phyloP scores from a whole-genome alignment of 2,113 vertebrate genomes.

The Mugil cephalus region DNA sequence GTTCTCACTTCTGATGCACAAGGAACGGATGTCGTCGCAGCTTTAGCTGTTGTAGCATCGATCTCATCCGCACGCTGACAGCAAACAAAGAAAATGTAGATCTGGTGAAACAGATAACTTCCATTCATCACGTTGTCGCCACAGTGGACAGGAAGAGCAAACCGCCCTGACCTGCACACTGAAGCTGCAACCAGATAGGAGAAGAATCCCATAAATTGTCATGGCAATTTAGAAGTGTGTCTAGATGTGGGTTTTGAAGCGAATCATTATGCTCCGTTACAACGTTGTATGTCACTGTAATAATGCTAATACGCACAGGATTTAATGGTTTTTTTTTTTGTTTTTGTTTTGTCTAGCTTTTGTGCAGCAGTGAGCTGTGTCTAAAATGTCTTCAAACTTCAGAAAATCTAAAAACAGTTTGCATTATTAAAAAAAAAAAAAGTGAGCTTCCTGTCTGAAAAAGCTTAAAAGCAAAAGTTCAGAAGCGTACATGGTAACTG shows the following conservation, averaged over 20 bases:
- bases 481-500: no score
- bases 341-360: background rate
- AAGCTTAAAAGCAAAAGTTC: slow-evolving; percentile 18
- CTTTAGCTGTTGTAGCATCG: slow-evolving; percentile 2
- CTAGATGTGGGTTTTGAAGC: background rate
- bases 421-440: background rate
- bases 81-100: background rate
- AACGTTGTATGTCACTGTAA: slow-evolving; percentile 5
- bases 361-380: background rate
- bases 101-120: slow-evolving; percentile 10
- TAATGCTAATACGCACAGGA: slow-evolving; percentile 4
- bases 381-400: slow-evolving; percentile 6
- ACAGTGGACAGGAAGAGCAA: background rate
- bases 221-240: background rate
- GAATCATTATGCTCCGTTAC: background rate
- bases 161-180: background rate
- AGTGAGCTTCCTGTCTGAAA: slow-evolving; percentile 26
- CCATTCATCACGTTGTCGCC: background rate
- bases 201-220: background rate
- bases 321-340: no score
- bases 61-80: slow-evolving; percentile 1
- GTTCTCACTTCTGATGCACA: slow-evolving; percentile 52
- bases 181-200: slow-evolving; percentile 18
- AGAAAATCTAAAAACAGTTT: background rate
- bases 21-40: slow-evolving; percentile 20